Evolutionary conservation across 2,888 invertebrate species (phyloP), one percentile per base, ranked within the genome.

Genomic region (Scrobipalpa atriplicella): DNA sequence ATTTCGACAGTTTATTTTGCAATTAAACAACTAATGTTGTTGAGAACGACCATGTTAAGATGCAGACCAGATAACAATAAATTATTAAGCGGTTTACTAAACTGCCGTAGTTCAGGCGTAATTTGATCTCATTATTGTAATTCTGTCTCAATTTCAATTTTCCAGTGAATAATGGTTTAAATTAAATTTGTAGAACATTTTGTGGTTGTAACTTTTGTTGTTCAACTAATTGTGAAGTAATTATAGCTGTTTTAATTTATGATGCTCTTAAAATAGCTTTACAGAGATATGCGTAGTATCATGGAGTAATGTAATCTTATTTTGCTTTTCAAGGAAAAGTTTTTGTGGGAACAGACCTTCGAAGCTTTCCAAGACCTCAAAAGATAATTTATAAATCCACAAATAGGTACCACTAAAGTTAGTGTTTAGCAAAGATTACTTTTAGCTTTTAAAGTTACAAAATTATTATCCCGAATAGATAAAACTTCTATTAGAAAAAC

Each of bases 1-100:
- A 82, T 84, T 84, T 82, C 81, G 73, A 77, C 75, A 83, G 80
- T 58, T 73, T 72, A 72, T 81, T 83, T 83, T 77, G 79, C 73
- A 83, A 82, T 81, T 76, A 77, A 78, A 80, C 75, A 74, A 77
- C 75, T 67, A 75, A 72, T 71, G 73, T 71, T 69, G 70, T 66
- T 63, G 70, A 73, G 73, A 78, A 77, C 68, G 72, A 75, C 68
- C 68, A 43, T 64, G 60, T 65, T 56, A 66, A 63, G 69, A 68
- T 69, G 67, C 64, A 65, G 64, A 69, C 47, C 61, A 8, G 43
- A 60, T 65, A 60, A 51, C 62, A 66, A 62, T 66, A 62, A 66
- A 66, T 66, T 66, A 62, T 43, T 52, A 43, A 38, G 47, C 52
- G 38, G 39, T 61, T 66, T 54, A 52, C 52, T 64, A 52, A 64